phyloP scores from a whole-genome alignment of 2,797 vertebrate genomes.

The Hippocampus kuda region DNA sequence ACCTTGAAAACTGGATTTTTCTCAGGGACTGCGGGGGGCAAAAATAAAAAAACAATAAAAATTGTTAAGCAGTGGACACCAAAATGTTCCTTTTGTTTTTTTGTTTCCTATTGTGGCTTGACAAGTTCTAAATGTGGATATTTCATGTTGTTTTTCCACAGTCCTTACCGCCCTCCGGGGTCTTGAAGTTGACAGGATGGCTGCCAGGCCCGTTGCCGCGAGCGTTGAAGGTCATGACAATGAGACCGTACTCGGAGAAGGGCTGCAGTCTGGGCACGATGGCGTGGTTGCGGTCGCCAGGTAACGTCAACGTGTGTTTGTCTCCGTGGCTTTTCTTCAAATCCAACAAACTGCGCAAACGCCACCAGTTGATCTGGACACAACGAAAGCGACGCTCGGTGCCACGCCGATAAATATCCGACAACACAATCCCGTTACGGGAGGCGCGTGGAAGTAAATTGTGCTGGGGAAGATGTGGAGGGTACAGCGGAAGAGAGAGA shows the following conservation, averaged over 20 bases:
- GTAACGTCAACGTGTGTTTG: slow-evolving; percentile 71
- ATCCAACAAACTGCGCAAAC: slow-evolving; percentile 73
- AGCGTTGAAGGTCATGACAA: slow-evolving; percentile 82
- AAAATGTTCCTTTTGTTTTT: slow-evolving; percentile 34
- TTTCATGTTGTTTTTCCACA: slow-evolving; percentile 38
- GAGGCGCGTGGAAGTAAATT: background rate
- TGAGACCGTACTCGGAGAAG: slow-evolving; percentile 86
- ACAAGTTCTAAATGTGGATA: slow-evolving; percentile 52
- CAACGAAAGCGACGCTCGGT: slow-evolving; percentile 10
- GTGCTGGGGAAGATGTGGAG: background rate
- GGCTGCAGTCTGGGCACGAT: slow-evolving; percentile 76
- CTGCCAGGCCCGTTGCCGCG: slow-evolving; percentile 88
- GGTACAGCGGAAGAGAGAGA: slow-evolving; percentile 21
- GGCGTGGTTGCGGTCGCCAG: slow-evolving; percentile 71
- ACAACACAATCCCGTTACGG: background rate
- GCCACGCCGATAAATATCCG: background rate
- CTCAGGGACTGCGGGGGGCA: slow-evolving; percentile 75
- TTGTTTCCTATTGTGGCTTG: slow-evolving; percentile 47
- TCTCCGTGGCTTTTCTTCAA: slow-evolving; percentile 73
- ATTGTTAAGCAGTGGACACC: slow-evolving; percentile 29
- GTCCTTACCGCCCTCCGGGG: slow-evolving; percentile 89
- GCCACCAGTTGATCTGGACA: slow-evolving; percentile 86
- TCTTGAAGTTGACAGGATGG: slow-evolving; percentile 76
- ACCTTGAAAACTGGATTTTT: slow-evolving; percentile 79
- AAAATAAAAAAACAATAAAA: slow-evolving; percentile 14